Evolutionary conservation across 2,797 vertebrate genomes (phyloP), one percentile per base, ranked within the genome.

Genomic region (Synaphobranchus kaupii): DNA sequence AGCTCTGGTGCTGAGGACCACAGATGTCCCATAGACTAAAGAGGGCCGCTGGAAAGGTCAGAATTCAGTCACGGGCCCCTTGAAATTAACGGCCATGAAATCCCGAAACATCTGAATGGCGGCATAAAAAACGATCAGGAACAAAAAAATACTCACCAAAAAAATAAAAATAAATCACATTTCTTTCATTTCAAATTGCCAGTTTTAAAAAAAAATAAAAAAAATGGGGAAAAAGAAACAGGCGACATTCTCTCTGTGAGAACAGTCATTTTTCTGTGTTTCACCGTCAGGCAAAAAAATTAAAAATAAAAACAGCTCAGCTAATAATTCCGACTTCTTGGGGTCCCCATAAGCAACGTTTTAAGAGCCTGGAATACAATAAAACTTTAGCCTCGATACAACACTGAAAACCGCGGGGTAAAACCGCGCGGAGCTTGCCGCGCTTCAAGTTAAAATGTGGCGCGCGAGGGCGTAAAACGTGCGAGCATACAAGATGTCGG

Each of bases 71-170:
- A 31, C 66, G 66, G 66, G 9, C 66, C 10, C 66, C 25, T 1
- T 10, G n/a, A 71, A 71, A 71, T 71, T 31, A 71, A 71, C n/a
- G 28, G n/a, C 66, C n/a, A n/a, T 71, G 66, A 71, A 66, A 66
- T 66, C 4, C 63, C 0, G 22, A 66, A 71, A 34, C 31, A 28
- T 31, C 66, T 31, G 66, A 71, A 71, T 6, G 66, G 1, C 66
- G 5, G 10, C 20, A n/a, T 63, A 8, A 63, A 63, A 22, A 22
- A 60, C 3, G 20, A 71, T 9, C n/a, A 31, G 66, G 66, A 12
- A 31, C 8, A 28, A 71, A 71, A 71, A 28, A 1, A 2, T 10
- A n/a, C 39, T 0, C 1, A 39, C 39, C 39, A 39, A 39, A 39
- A 39, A 3, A 12, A 8, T 0, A 12, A n/a, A 68, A 13, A 56